Base-by-base conservation (phyloP, 2,797 vertebrate species). In the Falco peregrinus region DNA sequence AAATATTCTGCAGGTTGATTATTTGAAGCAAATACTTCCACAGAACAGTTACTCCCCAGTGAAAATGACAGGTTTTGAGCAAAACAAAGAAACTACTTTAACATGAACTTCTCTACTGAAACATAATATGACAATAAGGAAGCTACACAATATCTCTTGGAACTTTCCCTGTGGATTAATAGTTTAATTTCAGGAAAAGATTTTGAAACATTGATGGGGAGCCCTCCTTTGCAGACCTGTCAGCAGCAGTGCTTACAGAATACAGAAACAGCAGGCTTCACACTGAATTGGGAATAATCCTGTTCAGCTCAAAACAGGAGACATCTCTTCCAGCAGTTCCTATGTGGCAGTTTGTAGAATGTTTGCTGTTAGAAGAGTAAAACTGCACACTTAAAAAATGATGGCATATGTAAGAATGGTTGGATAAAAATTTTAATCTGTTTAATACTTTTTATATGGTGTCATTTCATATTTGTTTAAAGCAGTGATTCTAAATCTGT, bases 161-260 rank as follows among this genome's bases (percentile, higher is more conserved):
- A 78, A 57, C 8, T 84, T 94, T 87, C 70, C 65, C 54, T 84
- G 51, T 69, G 74, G 74, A 90, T 93, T 96, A 91, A 79, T 43
- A 92, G 77, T 67, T 96, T 76, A 81, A 93, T 92, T 89, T 90
- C 70, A 94, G 84, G 35, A 84, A 82, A 79, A 19, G 24, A 45
- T 92, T 94, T 91, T 69, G 24, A 82, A 92, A 59, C 50, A 57
- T 16, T 64, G 37, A 35, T 68, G 16, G 50, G 22, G 50, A 88
- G 19, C 26, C 26, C 16, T 84, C n/a, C 17, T 79, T 90, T 5
- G 5, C 20, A 87, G 56, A 59, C 10, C n/a, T 89, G 64, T 68
- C 81, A 89, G 26, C 25, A 70, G 24, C 16, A 82, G 20, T 60
- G 50, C 21, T 51, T 84, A 31, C 17, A 53, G 68, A 74, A 92